Conservation (phyloP, 1,140 invertebrate species). For the Drosophila parvula region DNA sequence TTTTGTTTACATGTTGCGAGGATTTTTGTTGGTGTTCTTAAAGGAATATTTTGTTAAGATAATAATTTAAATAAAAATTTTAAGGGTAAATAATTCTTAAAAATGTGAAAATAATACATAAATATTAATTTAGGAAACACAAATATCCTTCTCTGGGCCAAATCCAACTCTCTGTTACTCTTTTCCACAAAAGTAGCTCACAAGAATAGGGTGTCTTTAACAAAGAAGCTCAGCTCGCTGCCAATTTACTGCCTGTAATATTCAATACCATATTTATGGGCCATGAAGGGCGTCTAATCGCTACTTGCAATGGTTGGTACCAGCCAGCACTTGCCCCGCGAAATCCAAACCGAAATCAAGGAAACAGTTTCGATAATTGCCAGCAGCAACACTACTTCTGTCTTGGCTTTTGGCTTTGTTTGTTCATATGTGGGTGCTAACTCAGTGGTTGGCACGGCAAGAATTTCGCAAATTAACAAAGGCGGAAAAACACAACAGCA, state of each 20-base stretch:
- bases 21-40: not conserved
- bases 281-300: constrained; percentile 7
- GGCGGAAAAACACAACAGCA: constrained; percentile 44
- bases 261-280: constrained; percentile 2
- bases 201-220: not conserved
- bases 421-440: constrained; percentile 64
- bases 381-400: constrained; percentile 32
- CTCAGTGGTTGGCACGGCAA: constrained; percentile 44
- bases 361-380: constrained; percentile 54
- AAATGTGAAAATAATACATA: too few relatives aligned
- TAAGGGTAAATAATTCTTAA: too few relatives aligned
- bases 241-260: not conserved
- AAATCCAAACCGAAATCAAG: constrained; percentile 15
- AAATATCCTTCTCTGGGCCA: not conserved
- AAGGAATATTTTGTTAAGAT: too few relatives aligned
- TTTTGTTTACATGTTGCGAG: not conserved
- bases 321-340: constrained; percentile 2
- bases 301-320: not conserved
- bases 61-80: too few relatives aligned
- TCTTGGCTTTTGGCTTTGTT: constrained; percentile 24
- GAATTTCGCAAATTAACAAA: constrained; percentile 76
- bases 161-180: not conserved
- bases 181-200: not conserved
- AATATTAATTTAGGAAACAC: not conserved
- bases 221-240: not conserved